Conservation (phyloP, 2,888 invertebrate species). For the Gnatocerus cornutus region DNA sequence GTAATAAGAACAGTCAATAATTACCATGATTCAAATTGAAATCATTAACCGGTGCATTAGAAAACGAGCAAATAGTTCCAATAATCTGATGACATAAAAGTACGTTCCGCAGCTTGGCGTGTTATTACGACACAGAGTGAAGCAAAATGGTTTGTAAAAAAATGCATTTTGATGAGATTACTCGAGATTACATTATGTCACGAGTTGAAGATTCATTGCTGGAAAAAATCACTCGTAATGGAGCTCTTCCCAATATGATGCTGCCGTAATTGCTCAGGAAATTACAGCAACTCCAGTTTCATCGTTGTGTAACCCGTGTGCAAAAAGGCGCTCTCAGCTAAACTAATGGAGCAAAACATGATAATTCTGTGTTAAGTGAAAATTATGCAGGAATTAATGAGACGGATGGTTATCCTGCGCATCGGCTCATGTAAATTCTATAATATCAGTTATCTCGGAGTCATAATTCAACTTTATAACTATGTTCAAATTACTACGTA, state of each 20-base stretch:
- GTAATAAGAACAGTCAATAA: constrained; percentile 35
- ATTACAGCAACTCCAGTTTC: constrained; percentile 17
- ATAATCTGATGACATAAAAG: not conserved
- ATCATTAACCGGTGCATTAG: constrained; percentile 10
- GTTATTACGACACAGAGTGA: constrained; percentile 9
- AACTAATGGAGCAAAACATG: constrained; percentile 23
- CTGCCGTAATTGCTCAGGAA: constrained; percentile 18
- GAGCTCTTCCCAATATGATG: constrained; percentile 3
- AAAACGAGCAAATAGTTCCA: not conserved
- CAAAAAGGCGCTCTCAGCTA: not conserved
- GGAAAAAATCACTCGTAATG: constrained; percentile 15
- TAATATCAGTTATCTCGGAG: constrained; percentile 17
- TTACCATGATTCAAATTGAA: constrained; percentile 15
- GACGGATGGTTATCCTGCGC: constrained; percentile 14
- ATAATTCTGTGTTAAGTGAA: constrained; percentile 14
- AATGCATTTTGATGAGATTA: constrained; percentile 33
- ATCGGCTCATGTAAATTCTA: not conserved
- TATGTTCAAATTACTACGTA: constrained; percentile 11
- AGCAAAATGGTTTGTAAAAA: constrained; percentile 7
- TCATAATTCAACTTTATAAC: constrained; percentile 18
- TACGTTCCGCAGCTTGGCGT: constrained; percentile 1
- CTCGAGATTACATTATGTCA: constrained; percentile 16
- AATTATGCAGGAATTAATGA: constrained; percentile 28
- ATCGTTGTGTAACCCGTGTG: not conserved
- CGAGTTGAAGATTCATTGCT: constrained; percentile 13